Evolutionary conservation across 2,888 invertebrate species (phyloP).

Genomic region (Meghimatium bilineatum): DNA sequence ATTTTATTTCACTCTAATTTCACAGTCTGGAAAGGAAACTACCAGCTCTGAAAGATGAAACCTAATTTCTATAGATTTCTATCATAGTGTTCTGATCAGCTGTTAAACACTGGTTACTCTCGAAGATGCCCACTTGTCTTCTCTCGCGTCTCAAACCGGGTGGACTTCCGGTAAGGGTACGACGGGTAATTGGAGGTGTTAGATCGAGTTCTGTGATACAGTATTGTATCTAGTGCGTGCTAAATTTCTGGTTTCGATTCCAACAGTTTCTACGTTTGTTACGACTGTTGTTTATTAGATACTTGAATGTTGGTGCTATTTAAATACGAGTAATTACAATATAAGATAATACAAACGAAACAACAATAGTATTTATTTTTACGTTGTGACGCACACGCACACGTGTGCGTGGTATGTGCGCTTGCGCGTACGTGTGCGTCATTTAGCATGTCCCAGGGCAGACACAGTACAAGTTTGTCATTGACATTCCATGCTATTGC

Average conservation of each 20-base stretch:
- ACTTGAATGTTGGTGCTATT: neutral
- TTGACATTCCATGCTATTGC: too few species aligned
- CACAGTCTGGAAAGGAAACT: constrained; percentile 24
- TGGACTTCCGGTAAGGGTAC: neutral
- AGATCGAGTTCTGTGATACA: neutral
- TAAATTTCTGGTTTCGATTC: neutral
- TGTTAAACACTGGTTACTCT: constrained; percentile 24
- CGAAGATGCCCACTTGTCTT: constrained; percentile 18
- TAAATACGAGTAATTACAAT: too few species aligned
- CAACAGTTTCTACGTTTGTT: neutral
- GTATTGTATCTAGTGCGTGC: neutral
- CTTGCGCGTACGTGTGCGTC: too few species aligned
- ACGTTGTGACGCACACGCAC: too few species aligned
- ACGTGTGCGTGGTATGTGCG: too few species aligned
- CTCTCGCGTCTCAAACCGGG: neutral
- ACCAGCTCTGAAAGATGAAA: constrained; percentile 21
- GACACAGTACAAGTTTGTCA: too few species aligned
- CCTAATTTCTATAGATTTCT: constrained; percentile 34
- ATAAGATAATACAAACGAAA: too few species aligned
- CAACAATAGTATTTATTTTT: too few species aligned
- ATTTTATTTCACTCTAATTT: constrained; percentile 27
- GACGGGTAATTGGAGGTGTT: constrained; percentile 33
- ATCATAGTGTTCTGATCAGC: neutral
- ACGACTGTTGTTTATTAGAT: neutral
- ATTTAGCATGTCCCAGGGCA: too few species aligned